Base-by-base conservation (phyloP, 2,888 invertebrate species). In the Ecliptopera silaceata region DNA sequence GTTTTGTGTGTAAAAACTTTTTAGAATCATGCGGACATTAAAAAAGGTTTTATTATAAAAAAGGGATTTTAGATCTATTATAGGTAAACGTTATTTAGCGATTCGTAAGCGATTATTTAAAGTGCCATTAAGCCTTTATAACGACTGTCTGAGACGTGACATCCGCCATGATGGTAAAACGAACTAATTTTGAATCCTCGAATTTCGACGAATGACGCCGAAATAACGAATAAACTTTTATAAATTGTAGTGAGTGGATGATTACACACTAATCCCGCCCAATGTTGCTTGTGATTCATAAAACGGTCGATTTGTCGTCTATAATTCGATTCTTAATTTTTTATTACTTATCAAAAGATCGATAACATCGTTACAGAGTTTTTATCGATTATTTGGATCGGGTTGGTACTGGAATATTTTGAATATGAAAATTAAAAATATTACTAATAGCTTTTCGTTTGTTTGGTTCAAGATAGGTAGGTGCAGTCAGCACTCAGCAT, bases 61-160 rank as follows among this genome's bases (percentile, higher is more conserved):
- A n/a, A 50, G 45, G 34, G 26, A 17, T 36, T n/a, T 32, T 36
- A 26, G 26, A 10, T 36, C 36, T n/a, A 15, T 12, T 12, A 12
- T 41, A 43, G 57, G 46, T 66, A 61, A 66, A 66, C 49, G 63
- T 66, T 63, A 56, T 61, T 66, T 63, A 61, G 63, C 62, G 63
- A 61, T 61, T 49, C 64, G 62, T 71, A 72, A 75, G 69, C 74
- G 73, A 68, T 72, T 71, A 71, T 75, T 75, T 74, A 75, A 70
- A 74, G 65, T 68, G 65, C 67, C 72, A 74, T 73, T 61, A 74
- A 68, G 63, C 57, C 63, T 61, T 50, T 44, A 63, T 74, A 75
- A 77, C 70, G 65, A 75, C 70, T 64, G 65, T 57, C n/a, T 17
- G 38, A 58, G 49, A 77, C 77, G 77, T 77, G 77, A 77, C 75